Evolutionary conservation across 1,140 invertebrate genomes (phyloP).

Genomic region (Rhopalosiphum padi): DNA sequence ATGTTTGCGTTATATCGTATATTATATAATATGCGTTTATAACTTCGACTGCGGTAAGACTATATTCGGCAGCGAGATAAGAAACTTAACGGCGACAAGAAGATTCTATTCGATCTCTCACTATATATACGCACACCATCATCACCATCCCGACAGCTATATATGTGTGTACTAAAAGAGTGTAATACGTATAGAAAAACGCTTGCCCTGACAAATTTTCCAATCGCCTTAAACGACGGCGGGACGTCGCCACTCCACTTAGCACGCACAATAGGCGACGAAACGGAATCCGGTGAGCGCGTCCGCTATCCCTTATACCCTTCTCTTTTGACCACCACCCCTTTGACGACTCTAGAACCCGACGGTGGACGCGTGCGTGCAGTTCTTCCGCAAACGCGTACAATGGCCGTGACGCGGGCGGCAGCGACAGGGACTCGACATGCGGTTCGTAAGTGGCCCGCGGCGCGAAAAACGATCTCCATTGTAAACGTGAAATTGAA

Average conservation of each 20-base stretch:
- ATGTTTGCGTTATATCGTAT: not conserved
- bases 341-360: not conserved
- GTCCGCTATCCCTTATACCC: not conserved
- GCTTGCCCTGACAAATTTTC: constrained; percentile 28
- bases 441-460: constrained; percentile 31
- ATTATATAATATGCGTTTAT: not conserved
- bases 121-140: not conserved
- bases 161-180: not conserved
- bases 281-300: not conserved
- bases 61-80: not conserved
- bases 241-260: constrained; percentile 41
- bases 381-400: not conserved
- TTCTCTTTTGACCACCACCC: not conserved
- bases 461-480: constrained; percentile 52
- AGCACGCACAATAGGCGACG: constrained; percentile 41
- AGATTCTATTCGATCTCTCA: not conserved
- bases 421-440: not conserved
- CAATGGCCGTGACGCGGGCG: not conserved
- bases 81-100: not conserved
- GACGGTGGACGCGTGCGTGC: not conserved
- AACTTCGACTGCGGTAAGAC: not conserved
- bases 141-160: not conserved
- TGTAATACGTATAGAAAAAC: not conserved
- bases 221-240: constrained; percentile 37
- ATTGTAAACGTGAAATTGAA: constrained; percentile 55